Percentiles rank a stretch among this genome's conserved stretches.
phyloP scores from a whole-genome alignment of 1,140 invertebrate species.

The Drosophila kurseongensis region DNA sequence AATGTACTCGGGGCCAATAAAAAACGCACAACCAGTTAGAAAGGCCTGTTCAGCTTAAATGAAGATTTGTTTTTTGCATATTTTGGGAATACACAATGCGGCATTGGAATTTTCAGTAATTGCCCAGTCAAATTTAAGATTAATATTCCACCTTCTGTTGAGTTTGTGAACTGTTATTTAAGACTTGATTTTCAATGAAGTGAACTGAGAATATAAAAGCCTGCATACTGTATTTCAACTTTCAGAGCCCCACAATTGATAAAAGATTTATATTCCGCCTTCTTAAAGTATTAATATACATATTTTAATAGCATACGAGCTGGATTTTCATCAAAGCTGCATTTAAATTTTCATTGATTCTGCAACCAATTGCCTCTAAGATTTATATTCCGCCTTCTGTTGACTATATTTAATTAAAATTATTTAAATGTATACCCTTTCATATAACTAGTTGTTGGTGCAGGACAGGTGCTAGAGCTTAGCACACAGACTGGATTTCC shows the following conservation, averaged over 20 bases:
- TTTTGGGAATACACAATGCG: constrained; percentile 5
- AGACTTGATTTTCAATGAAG: not conserved
- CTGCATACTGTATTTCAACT: not conserved
- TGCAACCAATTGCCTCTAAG: not conserved
- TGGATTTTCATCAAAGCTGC: not conserved
- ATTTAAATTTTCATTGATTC: not conserved
- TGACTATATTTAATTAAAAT: not conserved
- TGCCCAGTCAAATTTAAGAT: constrained; percentile 15
- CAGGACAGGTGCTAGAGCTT: constrained; percentile 21
- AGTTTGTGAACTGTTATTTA: not conserved
- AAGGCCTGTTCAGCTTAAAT: constrained; percentile 29
- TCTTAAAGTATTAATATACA: not conserved
- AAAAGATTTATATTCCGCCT: constrained; percentile 17
- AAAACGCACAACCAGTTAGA: constrained; percentile 42
- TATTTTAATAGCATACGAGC: not conserved
- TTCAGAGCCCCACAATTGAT: not conserved
- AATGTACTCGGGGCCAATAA: constrained; percentile 29
- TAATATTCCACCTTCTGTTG: constrained; percentile 8
- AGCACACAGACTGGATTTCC: constrained; percentile 16
- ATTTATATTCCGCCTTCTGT: not conserved
- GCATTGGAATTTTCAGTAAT: constrained; percentile 32
- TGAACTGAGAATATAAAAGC: not conserved
- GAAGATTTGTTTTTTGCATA: constrained; percentile 39
- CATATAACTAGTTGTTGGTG: not conserved
- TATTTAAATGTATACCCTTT: constrained; percentile 3